Evolutionary conservation across 2,797 vertebrate genomes (phyloP).

Genomic region (Ctenopoma multispine): DNA sequence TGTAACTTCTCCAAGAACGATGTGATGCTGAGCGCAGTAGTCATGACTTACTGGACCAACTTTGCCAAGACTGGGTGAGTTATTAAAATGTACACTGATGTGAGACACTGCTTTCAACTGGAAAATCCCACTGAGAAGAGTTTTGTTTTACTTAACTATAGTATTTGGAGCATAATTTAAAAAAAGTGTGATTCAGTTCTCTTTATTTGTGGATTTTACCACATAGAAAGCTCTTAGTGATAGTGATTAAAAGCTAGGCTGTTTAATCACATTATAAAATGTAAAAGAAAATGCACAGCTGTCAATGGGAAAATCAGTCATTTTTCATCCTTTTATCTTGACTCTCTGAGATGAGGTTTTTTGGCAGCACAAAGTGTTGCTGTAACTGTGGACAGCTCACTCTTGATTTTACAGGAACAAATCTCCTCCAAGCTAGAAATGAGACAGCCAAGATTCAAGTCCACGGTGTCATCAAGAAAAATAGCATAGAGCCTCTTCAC

Average conservation of each 20-base stretch:
- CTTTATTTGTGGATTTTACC: slow-evolving; percentile 26
- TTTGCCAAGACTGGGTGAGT: slow-evolving; percentile 98
- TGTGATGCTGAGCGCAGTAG: slow-evolving; percentile 96
- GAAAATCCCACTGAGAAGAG: slow-evolving; percentile 5
- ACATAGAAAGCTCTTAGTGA: slow-evolving; percentile 7
- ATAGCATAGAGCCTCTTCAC: slow-evolving; percentile 20
- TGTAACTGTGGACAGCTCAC: slow-evolving; percentile 48
- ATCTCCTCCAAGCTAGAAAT: slow-evolving; percentile 40
- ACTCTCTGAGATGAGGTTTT: slow-evolving; percentile 33
- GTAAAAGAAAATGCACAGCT: slow-evolving; percentile 34
- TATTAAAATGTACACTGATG: slow-evolving; percentile 33
- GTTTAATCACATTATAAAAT: slow-evolving; percentile 51
- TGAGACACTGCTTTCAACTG: slow-evolving; percentile 34
- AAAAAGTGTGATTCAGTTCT: slow-evolving; percentile 31
- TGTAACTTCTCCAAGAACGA: slow-evolving; percentile 99
- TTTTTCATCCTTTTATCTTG: slow-evolving; percentile 20
- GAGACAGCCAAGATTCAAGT: slow-evolving; percentile 46
- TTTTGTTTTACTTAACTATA: neutral
- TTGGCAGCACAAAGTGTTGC: slow-evolving; percentile 46
- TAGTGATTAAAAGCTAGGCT: slow-evolving; percentile 13
- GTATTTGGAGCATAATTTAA: neutral
- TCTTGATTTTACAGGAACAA: slow-evolving; percentile 60
- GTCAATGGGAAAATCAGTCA: slow-evolving; percentile 19
- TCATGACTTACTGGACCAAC: slow-evolving; percentile 99
- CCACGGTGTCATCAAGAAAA: slow-evolving; percentile 48